A percentile compares a stretch with the other conserved stretches of the same genome.
Evolutionary conservation across 1,140 invertebrate species (phyloP).

Genomic region (Papilio glaucus): DNA sequence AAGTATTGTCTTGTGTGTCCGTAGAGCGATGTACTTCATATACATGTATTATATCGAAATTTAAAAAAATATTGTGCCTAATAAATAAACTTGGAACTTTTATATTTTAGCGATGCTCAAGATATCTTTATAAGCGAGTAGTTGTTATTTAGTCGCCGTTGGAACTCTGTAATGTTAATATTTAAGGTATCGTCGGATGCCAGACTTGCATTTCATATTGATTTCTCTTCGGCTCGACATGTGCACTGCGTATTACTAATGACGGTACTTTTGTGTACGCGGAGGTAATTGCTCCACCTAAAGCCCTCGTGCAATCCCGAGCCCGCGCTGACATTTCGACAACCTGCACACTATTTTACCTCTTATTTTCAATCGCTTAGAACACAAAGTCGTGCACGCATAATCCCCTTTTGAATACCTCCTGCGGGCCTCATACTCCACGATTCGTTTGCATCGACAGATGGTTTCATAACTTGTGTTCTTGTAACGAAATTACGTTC

Average conservation of each 20-base stretch:
- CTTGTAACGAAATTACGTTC: conserved; percentile 25
- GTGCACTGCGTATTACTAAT: conserved; percentile 40
- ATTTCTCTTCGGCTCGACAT: conserved; percentile 48
- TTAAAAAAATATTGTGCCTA: conserved; percentile 79
- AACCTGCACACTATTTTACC: neutral
- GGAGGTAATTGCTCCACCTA: conserved; percentile 38
- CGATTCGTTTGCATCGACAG: conserved; percentile 26
- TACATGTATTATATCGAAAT: conserved; percentile 61
- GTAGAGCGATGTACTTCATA: conserved; percentile 67
- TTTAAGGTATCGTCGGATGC: conserved; percentile 64
- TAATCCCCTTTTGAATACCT: neutral
- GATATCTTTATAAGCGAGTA: conserved; percentile 76
- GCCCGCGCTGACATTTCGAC: too few relatives aligned
- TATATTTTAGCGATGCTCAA: conserved; percentile 80
- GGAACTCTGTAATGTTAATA: conserved; percentile 55
- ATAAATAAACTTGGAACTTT: conserved; percentile 71
- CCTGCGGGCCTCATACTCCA: conserved; percentile 7
- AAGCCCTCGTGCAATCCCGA: neutral
- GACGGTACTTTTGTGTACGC: conserved; percentile 36
- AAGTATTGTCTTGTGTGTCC: conserved; percentile 70
- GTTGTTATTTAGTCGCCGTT: conserved; percentile 72
- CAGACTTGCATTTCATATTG: conserved; percentile 75
- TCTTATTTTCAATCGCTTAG: conserved; percentile 23
- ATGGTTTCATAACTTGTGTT: conserved; percentile 33
- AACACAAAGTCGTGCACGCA: conserved; percentile 15